These are phyloP conservation scores for Tricholaema leucomelas DNA, from an alignment of 2,113 vertebrate genomes.

Conservation along the genomic window DNA sequence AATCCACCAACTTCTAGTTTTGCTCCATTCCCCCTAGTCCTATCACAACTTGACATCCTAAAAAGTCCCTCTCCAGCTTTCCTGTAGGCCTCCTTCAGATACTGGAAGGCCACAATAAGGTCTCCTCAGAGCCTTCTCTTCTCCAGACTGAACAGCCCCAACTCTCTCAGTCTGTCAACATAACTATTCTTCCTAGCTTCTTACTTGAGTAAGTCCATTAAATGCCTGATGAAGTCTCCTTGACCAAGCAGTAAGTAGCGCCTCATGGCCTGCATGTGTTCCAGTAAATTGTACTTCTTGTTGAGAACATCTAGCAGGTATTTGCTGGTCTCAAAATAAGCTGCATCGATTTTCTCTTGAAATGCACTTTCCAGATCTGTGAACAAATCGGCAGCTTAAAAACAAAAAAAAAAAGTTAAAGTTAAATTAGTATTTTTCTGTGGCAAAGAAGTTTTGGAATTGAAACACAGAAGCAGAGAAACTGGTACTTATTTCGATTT, in stretches of 20 bases:
- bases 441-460: not conserved
- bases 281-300: slow-evolving; percentile 91
- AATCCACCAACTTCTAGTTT: too few relatives aligned
- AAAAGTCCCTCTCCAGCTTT: too few relatives aligned
- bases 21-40: too few relatives aligned
- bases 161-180: not conserved
- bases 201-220: slow-evolving; percentile 99
- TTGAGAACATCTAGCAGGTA: slow-evolving; percentile 93
- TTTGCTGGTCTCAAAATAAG: slow-evolving; percentile 96
- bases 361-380: slow-evolving; percentile 94
- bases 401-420: not conserved
- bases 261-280: slow-evolving; percentile 96
- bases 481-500: not conserved
- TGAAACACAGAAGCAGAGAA: not conserved
- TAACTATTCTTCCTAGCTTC: slow-evolving; percentile 5
- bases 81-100: too few relatives aligned
- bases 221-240: slow-evolving; percentile 96
- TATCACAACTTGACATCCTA: too few relatives aligned
- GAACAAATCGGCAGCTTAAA: slow-evolving; percentile 88
- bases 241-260: slow-evolving; percentile 97
- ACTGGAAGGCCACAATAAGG: too few relatives aligned
- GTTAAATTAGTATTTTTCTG: not conserved
- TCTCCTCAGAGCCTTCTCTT: too few relatives aligned
- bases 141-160: too few relatives aligned
- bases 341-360: slow-evolving; percentile 94